These are phyloP conservation scores for Cephalophus harveyi DNA, from an alignment of 2,113 vertebrate species.

Conservation along the genomic window DNA sequence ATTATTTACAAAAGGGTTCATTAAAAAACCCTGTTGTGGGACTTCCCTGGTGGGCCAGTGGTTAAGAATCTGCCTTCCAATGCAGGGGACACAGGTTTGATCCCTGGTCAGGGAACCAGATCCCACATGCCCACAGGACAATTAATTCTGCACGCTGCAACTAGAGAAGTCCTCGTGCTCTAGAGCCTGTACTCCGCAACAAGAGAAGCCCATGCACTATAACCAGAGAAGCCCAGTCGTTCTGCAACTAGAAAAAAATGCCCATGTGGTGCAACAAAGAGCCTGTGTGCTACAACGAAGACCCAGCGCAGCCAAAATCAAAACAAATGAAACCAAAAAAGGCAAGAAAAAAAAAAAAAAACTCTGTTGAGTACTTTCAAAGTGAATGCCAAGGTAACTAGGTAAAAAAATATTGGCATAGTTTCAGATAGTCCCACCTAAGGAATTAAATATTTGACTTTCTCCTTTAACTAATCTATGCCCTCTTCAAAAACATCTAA, in stretches of 20 bases:
- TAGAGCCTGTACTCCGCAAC: background rate
- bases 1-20: background rate
- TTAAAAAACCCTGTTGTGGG: background rate
- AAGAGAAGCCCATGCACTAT: background rate
- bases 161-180: background rate
- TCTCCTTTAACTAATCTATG: conserved; percentile 30
- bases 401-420: background rate
- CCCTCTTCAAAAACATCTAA: conserved; percentile 31
- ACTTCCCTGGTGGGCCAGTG: background rate
- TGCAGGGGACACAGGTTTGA: background rate
- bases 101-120: background rate
- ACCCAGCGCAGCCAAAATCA: background rate
- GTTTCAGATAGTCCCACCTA: background rate
- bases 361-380: background rate
- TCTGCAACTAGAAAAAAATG: background rate
- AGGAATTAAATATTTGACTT: conserved; percentile 40
- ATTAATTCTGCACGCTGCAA: background rate
- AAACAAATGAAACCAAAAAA: background rate
- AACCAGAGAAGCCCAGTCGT: background rate
- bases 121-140: background rate
- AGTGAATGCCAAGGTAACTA: background rate
- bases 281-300: background rate
- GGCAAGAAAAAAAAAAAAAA: background rate
- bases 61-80: background rate
- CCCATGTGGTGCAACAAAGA: background rate